Base-by-base conservation (phyloP, 1,140 invertebrate genomes). In the honey bee (Apis mellifera) region DNA sequence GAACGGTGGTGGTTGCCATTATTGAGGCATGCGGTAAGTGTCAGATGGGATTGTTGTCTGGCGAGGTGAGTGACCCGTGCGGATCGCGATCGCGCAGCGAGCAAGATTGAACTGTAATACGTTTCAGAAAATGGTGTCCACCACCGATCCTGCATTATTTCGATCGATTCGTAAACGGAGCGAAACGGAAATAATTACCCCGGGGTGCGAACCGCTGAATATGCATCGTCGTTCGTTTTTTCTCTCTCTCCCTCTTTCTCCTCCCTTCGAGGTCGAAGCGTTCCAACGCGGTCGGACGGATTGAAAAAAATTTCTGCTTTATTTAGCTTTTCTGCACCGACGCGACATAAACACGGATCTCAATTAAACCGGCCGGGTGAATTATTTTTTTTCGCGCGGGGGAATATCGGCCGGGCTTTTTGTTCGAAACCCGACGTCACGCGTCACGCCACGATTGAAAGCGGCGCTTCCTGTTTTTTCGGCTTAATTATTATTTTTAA, bases 151-250 rank as follows among this genome's bases (percentile, higher is more conserved):
- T 13, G 8, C 7, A 12, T 74, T 66, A 26, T 13, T 19, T 15
- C 21, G 32, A 54, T 54, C 75, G 26, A 59, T 48, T 50, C n/a
- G 54, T 4, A 3, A 26, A 48, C 76, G 26, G 26, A 54, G 70
- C 55, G 50, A 70, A 60, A 50, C 23, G n/a, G 42, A 52, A 60
- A 70, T 78, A 70, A 78, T 70, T 78, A 78, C 9, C 32, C 32
- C 54, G 15, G 5, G 2, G 11, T 8, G 23, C 65, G 54, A 50
- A n/a, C 42, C 48, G 48, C n/a, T 59, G 23, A 78, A 78, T 78
- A 60, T 60, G 65, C 54, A 78, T 59, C 54, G 4, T 1, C 52
- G 15, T 13, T 70, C 15, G 48, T 48, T 11, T 48, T 15, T 42
- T 21, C 3, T n/a, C 32, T 42, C 5, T 42, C 32, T 42, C 32